Evolutionary conservation across 53 echinoderm and acorn worm species (phyloP).

Genomic region (Actinopyga echinites): DNA sequence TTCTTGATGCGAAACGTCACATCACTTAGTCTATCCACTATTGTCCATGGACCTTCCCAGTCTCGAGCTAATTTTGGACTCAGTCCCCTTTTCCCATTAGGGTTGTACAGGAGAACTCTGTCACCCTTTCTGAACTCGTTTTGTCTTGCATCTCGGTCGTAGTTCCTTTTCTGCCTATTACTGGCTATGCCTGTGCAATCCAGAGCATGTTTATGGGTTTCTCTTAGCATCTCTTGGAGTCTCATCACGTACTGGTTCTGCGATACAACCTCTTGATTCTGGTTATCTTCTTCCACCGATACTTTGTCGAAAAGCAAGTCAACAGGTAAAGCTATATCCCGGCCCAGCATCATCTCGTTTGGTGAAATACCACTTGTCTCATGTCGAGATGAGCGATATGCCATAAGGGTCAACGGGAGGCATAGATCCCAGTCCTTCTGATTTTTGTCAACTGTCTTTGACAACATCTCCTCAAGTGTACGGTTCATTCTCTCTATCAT

Average conservation of each 20-base stretch:
- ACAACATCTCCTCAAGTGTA: constrained; percentile 48
- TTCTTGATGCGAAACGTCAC: constrained; percentile 25
- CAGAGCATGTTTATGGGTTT: not conserved
- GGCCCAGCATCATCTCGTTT: constrained; percentile 55
- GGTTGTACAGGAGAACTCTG: constrained; percentile 17
- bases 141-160: not conserved
- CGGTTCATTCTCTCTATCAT: constrained; percentile 37
- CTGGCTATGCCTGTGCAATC: not conserved
- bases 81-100: not conserved
- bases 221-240: not conserved
- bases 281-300: too few species aligned
- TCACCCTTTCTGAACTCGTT: not conserved
- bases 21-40: not conserved
- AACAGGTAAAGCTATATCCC: constrained; percentile 42
- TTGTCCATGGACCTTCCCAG: constrained; percentile 14
- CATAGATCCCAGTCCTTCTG: constrained; percentile 51
- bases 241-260: not conserved
- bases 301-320: constrained; percentile 10
- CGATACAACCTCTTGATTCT: not conserved
- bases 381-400: constrained; percentile 41
- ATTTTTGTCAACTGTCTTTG: constrained; percentile 30
- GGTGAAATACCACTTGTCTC: constrained; percentile 49
- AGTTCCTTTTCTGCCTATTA: not conserved
- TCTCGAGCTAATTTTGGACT: not conserved
- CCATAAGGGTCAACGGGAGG: constrained; percentile 45